These are phyloP conservation scores for Anagrus nilaparvatae DNA, from an alignment of 1,140 invertebrate species.

Conservation along the genomic window DNA sequence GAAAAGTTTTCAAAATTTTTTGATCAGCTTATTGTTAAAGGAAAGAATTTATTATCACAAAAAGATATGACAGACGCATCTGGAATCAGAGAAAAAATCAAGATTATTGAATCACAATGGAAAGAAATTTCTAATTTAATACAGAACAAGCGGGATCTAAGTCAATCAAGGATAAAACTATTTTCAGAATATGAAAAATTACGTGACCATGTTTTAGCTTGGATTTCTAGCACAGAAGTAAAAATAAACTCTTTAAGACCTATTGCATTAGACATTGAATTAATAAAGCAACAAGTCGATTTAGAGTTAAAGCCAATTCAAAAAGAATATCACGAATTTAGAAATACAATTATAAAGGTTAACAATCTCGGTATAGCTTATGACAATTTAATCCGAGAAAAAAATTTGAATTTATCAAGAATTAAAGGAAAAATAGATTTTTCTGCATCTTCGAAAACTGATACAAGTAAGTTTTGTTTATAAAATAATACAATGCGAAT, in stretches of 20 bases:
- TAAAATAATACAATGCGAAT: too few species aligned
- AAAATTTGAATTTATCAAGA: too few species aligned
- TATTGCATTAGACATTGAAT: slow-evolving; percentile 79
- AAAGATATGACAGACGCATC: slow-evolving; percentile 83
- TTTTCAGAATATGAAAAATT: slow-evolving; percentile 74
- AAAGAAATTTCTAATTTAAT: slow-evolving; percentile 68
- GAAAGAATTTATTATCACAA: slow-evolving; percentile 74
- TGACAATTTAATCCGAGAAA: slow-evolving; percentile 66
- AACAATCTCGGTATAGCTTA: slow-evolving; percentile 82
- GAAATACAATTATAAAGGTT: slow-evolving; percentile 77
- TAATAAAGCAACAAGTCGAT: slow-evolving; percentile 71
- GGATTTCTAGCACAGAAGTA: slow-evolving; percentile 73
- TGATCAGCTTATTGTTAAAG: slow-evolving; percentile 62
- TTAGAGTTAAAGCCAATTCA: slow-evolving; percentile 80
- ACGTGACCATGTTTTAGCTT: slow-evolving; percentile 72
- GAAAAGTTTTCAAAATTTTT: too few species aligned
- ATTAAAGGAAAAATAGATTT: too few species aligned
- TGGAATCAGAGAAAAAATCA: slow-evolving; percentile 75
- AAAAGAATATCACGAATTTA: slow-evolving; percentile 84
- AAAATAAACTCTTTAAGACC: slow-evolving; percentile 62
- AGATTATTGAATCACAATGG: slow-evolving; percentile 80
- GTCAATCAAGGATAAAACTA: slow-evolving; percentile 73
- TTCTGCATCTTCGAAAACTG: too few species aligned
- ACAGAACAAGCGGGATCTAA: slow-evolving; percentile 74
- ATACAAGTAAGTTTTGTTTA: too few species aligned